phyloP scores from a whole-genome alignment of 92 coral and sea anemone species.

The Palythoa heliodiscus region DNA sequence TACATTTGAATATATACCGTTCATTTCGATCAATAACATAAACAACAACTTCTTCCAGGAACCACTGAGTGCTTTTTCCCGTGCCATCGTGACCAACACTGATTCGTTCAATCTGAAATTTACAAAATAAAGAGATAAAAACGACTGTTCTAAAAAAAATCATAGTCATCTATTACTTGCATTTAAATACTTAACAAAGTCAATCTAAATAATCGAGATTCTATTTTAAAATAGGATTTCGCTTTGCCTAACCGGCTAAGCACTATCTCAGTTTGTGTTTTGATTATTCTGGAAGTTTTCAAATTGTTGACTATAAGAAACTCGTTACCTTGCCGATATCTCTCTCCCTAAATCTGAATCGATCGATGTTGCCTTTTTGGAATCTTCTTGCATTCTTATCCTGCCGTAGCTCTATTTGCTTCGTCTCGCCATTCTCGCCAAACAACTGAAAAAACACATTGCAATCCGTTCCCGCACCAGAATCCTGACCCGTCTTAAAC shows the following conservation, averaged over 20 bases:
- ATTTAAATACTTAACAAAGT: no score
- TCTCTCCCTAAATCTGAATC: conserved; percentile 71
- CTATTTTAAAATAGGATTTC: no score
- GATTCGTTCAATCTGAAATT: conserved; percentile 61
- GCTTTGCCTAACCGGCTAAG: no score
- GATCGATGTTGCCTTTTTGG: conserved; percentile 72
- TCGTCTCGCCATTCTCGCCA: conserved; percentile 75
- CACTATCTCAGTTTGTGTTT: no score
- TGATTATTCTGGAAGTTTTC: no score
- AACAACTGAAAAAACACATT: conserved; percentile 81
- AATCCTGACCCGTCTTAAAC: conserved; percentile 77
- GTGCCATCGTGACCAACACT: conserved; percentile 78
- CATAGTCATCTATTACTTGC: no score
- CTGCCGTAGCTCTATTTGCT: conserved; percentile 64
- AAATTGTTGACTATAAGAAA: no score
- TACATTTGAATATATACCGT: conserved; percentile 73
- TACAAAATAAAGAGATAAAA: neutral
- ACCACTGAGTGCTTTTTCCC: conserved; percentile 82
- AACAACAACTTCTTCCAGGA: conserved; percentile 73
- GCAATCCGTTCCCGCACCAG: conserved; percentile 73
- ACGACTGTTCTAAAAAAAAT: no score
- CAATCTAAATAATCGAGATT: no score
- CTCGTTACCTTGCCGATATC: conserved; percentile 79
- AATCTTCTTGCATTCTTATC: conserved; percentile 60
- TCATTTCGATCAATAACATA: conserved; percentile 76